Conservation (phyloP, 1,140 invertebrate genomes). For the Macrotrachela quadricornifera region DNA sequence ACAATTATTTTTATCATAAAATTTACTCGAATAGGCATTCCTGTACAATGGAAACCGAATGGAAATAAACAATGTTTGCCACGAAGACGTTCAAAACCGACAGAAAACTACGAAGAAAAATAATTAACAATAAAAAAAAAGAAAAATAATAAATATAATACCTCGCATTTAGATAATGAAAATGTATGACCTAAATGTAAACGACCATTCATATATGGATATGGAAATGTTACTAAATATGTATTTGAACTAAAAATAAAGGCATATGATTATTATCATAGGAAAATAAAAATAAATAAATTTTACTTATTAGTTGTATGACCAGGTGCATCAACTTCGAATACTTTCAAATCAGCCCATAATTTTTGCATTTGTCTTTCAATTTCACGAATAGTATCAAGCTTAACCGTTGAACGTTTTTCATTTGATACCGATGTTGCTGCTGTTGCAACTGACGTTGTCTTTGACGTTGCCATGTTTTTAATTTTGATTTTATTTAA, state of each 20-base stretch:
- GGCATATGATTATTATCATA: neutral
- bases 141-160: conserved; percentile 31
- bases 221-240: conserved; percentile 83
- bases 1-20: neutral
- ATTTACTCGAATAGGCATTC: conserved; percentile 39
- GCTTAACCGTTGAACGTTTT: conserved; percentile 35
- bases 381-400: conserved; percentile 65
- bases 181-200: conserved; percentile 94
- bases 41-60: conserved; percentile 95
- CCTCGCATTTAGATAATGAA: conserved; percentile 72
- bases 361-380: conserved; percentile 52
- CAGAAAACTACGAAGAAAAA: conserved; percentile 48
- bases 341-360: conserved; percentile 56
- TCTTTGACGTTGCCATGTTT: too few relatives aligned
- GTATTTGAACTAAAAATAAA: conserved; percentile 39
- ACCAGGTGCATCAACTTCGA: conserved; percentile 53
- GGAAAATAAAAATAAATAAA: neutral
- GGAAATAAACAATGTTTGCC: conserved; percentile 82
- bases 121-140: conserved; percentile 3
- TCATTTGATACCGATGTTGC: too few relatives aligned
- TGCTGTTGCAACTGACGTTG: too few relatives aligned
- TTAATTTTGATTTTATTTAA: too few relatives aligned
- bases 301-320: conserved; percentile 16
- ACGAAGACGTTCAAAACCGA: conserved; percentile 64
- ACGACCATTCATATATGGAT: conserved; percentile 96